Base-by-base conservation (phyloP, 1,140 invertebrate species). In the Latrodectus geometricus region DNA sequence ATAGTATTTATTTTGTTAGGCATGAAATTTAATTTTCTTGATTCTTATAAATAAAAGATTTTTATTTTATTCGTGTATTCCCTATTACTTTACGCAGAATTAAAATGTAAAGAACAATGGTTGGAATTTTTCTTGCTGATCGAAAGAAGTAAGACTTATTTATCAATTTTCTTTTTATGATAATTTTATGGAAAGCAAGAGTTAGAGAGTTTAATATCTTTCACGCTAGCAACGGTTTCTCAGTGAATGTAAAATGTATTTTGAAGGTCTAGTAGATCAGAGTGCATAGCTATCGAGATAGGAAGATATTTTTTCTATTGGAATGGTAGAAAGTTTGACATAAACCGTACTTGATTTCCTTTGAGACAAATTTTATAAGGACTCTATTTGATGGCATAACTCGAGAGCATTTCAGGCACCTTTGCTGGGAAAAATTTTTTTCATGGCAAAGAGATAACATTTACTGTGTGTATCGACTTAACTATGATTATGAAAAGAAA, bases 181-280 rank as follows among this genome's bases (percentile, higher is more conserved):
- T 86, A 86, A 86, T 77, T 86, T 86, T 86, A 86, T 86, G 83
- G 83, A 86, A 86, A 86, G 75, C 65, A 86, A 70, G 74, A 66
- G 65, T 72, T 77, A 77, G 83, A 78, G 65, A 77, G 77, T 86
- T 77, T 70, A 70, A 78, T 86, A 86, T 86, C 77, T 86, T 66
- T 77, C 70, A 74, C 83, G 68, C 9, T 35, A 56, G 61, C 49
- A 56, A 49, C 56, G 17, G 21, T 50, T 35, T 17, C 15, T n/a
- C 74, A 83, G 4, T 70, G 73, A 61, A 35, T 54, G 66, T 76
- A 86, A 86, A 84, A 86, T 77, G 17, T 77, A 52, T 72, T 76
- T 86, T 86, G 68, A 86, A 86, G 35, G 77, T 86, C 20, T 21
- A 23, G 65, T 23, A 70, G 20, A 61, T 76, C 65, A 69, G 21